Evolutionary conservation across 2,888 invertebrate genomes (phyloP), one percentile per base, ranked within the genome.

Genomic region (Mesorhabditis spiculigera): DNA sequence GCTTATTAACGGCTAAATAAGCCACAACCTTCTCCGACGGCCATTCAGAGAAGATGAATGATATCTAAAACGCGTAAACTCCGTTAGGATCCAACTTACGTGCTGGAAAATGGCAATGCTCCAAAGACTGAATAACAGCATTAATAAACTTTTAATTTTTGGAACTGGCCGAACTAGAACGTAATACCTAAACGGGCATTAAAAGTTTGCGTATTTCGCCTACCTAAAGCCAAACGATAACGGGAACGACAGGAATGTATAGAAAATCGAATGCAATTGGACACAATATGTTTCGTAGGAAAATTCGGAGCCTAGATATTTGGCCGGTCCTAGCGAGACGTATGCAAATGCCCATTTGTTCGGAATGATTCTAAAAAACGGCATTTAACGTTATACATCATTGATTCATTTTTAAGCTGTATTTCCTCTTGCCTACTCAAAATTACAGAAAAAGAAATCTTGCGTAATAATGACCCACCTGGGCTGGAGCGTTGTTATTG

Each of bases 301-400:
- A 10, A 72, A 72, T 43, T 69, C 28, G 5, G 64, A 68, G 13
- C 63, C 63, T n/a, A 13, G 41, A 63, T 16, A 63, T 16, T 63
- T 69, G 16, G 75, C 74, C 5, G 78, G 77, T 0, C 80, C 80
- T 6, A 78, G 70, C 0, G 78, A 73, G n/a, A 80, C 76, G 63
- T 80, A 80, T 16, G 78, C 78, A 63, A 80, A 80, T 0, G 78
- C 78, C 78, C 78, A 80, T 71, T 76, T 76, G 68, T 78, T 78
- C 3, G 80, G 80, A 58, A 80, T 79, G n/a, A 80, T 68, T 71
- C 80, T 76, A 72, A 16, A 70, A n/a, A 45, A 10, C 10, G 13
- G 43, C 28, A 28, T 58, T 45, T 28, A 67, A 10, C 8, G 58
- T 41, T 42, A 41, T 41, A 50, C 3, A 8, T n/a, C 28, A 28